A percentile compares a stretch with the other conserved stretches of the same genome.
Evolutionary conservation across 2,797 vertebrate genomes (phyloP).

Genomic region (Lacerta agilis): DNA sequence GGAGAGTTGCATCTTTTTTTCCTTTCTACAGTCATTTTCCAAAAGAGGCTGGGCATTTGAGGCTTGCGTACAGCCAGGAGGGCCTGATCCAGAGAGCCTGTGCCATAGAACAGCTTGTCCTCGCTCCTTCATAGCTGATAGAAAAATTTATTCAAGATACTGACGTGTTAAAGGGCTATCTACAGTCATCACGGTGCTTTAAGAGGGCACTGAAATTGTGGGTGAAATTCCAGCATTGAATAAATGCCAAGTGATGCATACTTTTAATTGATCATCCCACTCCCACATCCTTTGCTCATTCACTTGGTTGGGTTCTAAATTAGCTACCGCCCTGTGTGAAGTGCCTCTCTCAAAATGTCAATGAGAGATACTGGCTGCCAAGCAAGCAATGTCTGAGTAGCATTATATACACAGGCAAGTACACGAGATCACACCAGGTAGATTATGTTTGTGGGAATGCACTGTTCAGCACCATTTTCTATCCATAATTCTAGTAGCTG

Average conservation of each 20-base stretch:
- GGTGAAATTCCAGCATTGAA: conserved; percentile 1
- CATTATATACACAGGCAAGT: background rate
- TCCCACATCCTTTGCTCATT: conserved; percentile 1
- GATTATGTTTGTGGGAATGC: background rate
- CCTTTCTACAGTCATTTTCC: background rate
- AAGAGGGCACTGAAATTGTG: background rate
- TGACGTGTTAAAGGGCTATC: background rate
- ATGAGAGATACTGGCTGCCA: background rate
- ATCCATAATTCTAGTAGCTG: no score
- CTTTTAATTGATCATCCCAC: conserved; percentile 11
- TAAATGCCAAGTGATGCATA: conserved; percentile 33
- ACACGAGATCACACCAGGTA: background rate
- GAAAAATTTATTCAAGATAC: background rate
- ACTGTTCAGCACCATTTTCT: background rate
- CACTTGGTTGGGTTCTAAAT: background rate
- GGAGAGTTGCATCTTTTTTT: background rate
- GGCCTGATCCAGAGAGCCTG: background rate
- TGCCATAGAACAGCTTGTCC: background rate
- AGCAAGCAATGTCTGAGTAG: background rate
- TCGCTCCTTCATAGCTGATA: background rate
- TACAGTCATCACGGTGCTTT: background rate
- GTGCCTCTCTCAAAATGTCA: background rate
- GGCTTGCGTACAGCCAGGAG: background rate
- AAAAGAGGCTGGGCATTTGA: background rate
- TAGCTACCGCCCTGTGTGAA: background rate